phyloP scores from a whole-genome alignment of 2,888 invertebrate species.

The Tenthredo mesomela region DNA sequence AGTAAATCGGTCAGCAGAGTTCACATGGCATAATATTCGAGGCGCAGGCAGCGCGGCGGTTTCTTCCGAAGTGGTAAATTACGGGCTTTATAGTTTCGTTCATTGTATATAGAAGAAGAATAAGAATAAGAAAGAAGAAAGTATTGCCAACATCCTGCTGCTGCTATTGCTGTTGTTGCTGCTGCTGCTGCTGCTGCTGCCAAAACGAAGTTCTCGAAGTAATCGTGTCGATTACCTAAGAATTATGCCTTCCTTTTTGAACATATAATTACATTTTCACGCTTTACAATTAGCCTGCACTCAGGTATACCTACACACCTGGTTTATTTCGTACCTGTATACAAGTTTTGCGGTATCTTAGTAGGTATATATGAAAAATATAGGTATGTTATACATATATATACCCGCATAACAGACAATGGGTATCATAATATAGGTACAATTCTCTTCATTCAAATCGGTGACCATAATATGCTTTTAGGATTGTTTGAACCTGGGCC shows the following conservation, averaged over 20 bases:
- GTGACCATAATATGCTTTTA: not conserved
- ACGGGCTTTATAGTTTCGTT: constrained; percentile 14
- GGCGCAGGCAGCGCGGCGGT: constrained; percentile 1
- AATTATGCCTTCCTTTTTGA: constrained; percentile 49
- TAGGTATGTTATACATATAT: too few relatives aligned
- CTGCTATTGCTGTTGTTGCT: not conserved
- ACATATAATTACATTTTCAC: constrained; percentile 48
- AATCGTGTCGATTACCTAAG: constrained; percentile 44
- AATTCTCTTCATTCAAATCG: constrained; percentile 5
- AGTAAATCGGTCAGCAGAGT: not conserved
- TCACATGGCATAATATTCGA: constrained; percentile 19
- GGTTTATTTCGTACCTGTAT: not conserved
- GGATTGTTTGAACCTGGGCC: constrained; percentile 22
- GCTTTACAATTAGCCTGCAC: constrained; percentile 30
- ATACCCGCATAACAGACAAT: too few relatives aligned
- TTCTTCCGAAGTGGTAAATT: constrained; percentile 25
- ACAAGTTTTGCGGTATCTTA: not conserved
- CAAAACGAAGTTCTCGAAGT: not conserved
- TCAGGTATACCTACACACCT: not conserved
- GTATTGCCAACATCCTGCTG: constrained; percentile 49
- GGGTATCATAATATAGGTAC: not conserved
- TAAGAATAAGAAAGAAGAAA: not conserved
- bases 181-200: not conserved
- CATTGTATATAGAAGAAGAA: constrained; percentile 21
- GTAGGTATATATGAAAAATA: not conserved